Base-by-base conservation (phyloP, 1,140 invertebrate species). In the Cryptotermes secundus region DNA sequence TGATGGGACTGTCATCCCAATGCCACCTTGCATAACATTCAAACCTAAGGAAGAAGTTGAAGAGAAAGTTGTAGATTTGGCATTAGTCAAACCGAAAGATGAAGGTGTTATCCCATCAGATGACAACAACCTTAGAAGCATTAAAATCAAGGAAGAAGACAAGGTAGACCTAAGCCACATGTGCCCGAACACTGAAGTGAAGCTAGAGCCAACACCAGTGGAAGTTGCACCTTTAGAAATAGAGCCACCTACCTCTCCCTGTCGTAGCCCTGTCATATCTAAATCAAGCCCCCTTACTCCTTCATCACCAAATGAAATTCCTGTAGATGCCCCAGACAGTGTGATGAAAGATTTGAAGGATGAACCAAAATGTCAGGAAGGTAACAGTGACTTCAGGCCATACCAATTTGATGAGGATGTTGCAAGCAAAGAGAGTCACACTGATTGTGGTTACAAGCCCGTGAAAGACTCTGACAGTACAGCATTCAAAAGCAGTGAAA, bases 401-500 rank as follows among this genome's bases (percentile, higher is more conserved):
- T 72, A 72, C 14, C 59, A 72, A 31, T 72, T 72, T 72, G 59
- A 72, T 10, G 16, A 72, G 6, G 59, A 72, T n/a, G 59, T n/a
- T 12, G n/a, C 26, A n/a, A 3, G 26, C n/a, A 72, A 72, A 31
- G 59, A 72, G 59, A 72, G 3, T 26, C 59, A 3, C 7, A 6
- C 26, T 7, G 53, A 59, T 59, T 19, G 6, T 59, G 53, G 16
- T 26, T 59, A 59, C 53, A 59, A 59, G 53, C 26, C 6, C 53
- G 12, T 38, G 38, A 59, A 59, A 26, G 59, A 72, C 14, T 72
- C 26, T 72, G 59, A 72, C 26, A 72, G n/a, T 10, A 72, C 59
- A 26, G n/a, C 59, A 72, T 82, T 82, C 35, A 82, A 38, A 49
- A 45, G 81, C 45, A 82, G 16, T 82, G 81, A 82, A 82, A 49